Conservation (phyloP, 2,888 invertebrate genomes). For the Antheraea assamensis region DNA sequence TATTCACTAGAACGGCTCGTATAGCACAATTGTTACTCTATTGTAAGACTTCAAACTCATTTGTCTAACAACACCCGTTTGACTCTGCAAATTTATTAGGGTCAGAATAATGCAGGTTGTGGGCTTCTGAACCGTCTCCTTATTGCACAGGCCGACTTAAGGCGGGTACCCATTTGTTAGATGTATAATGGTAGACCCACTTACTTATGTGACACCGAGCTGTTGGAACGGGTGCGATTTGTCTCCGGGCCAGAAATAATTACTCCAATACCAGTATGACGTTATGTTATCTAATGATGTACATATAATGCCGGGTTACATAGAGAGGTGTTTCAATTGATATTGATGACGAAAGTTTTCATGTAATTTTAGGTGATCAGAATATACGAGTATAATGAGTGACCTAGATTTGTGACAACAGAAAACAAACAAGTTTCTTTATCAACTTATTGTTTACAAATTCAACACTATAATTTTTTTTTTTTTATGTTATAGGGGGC, state of each 20-base stretch:
- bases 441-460: too few relatives aligned
- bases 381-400: too few relatives aligned
- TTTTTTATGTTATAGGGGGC: too few relatives aligned
- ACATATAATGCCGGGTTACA: too few relatives aligned
- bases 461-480: too few relatives aligned
- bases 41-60: conserved; percentile 60
- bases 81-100: conserved; percentile 79
- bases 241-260: conserved; percentile 57
- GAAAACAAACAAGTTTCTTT: too few relatives aligned
- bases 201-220: conserved; percentile 65
- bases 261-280: conserved; percentile 33
- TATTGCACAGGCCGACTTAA: conserved; percentile 74
- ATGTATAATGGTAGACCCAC: conserved; percentile 78
- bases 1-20: neutral
- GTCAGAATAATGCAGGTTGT: conserved; percentile 79
- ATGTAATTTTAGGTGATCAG: too few relatives aligned
- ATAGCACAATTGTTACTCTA: conserved; percentile 26
- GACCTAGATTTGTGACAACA: too few relatives aligned
- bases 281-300: conserved; percentile 39
- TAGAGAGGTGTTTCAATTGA: too few relatives aligned
- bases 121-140: conserved; percentile 74
- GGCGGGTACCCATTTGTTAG: conserved; percentile 74
- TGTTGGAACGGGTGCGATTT: conserved; percentile 69
- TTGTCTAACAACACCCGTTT: conserved; percentile 76
- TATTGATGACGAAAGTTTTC: too few relatives aligned